Base-by-base conservation (phyloP, 2,888 invertebrate species). In the Lasioglossum oenotherae region DNA sequence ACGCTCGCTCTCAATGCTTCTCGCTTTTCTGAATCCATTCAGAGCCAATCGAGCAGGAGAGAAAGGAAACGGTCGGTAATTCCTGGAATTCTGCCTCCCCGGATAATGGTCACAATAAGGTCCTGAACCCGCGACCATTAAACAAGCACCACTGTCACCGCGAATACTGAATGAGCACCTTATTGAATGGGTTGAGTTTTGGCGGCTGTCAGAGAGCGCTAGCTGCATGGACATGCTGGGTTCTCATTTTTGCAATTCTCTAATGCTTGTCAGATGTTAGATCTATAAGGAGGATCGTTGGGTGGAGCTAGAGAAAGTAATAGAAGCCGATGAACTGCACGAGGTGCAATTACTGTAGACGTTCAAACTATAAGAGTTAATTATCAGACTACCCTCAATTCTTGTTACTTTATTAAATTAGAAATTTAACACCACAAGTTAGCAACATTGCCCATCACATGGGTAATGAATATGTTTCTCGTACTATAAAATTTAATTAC, bases 91-190 rank as follows among this genome's bases (percentile, higher is more conserved):
- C 35, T 69, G 31, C 67, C 67, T 69, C 23, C 19, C 19, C 35
- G 19, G 67, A 69, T 69, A 69, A 35, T 69, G 67, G 31, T 38
- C 35, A 23, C 35, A 69, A 69, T 69, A 23, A 35, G 67, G 0
- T 69, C 35, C 35, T 23, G 67, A 38, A 69, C 35, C 67, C 35
- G 67, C 67, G 35, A 69, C 67, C 67, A 69, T 38, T 69, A 69
- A 38, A 35, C 35, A 23, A 38, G 10, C 23, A 69, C 35, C 35
- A 35, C 67, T 23, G 10, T 19, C 35, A 16, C 31, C 31, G 31
- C 16, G 31, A 64, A 31, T 31, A 64, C 64, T 64, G 64, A 64
- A 64, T 64, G 31, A 31, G 2, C 31, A 31, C 16, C 31, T 64
- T 8, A 64, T 64, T 64, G 31, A 64, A 64, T 64, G 31, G 16